Conservation (phyloP, 2,888 invertebrate genomes). For the Phymatocera aterrima region DNA sequence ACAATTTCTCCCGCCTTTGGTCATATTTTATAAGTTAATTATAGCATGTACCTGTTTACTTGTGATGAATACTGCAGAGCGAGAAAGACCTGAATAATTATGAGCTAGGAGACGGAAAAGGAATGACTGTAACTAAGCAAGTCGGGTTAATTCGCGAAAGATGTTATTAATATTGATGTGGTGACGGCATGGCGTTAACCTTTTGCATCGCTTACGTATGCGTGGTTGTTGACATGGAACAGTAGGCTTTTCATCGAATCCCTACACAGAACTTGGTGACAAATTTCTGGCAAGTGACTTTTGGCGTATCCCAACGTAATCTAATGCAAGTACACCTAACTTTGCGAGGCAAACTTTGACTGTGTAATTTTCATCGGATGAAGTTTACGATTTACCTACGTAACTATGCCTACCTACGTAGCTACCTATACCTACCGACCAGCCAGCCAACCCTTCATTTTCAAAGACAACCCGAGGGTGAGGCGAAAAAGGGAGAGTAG, state of each 20-base stretch:
- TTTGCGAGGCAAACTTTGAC: constrained; percentile 34
- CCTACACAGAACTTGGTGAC: constrained; percentile 15
- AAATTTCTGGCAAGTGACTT: constrained; percentile 25
- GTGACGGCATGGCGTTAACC: background rate
- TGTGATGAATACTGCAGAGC: too few relatives aligned
- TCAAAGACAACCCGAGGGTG: constrained; percentile 23
- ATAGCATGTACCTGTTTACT: background rate
- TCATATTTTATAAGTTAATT: background rate
- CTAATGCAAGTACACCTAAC: constrained; percentile 30
- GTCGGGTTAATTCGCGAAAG: background rate
- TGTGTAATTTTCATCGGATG: constrained; percentile 34
- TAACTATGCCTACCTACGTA: too few relatives aligned
- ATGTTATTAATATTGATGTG: background rate
- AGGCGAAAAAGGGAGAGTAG: constrained; percentile 17
- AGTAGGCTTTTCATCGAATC: constrained; percentile 9
- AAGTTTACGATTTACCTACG: constrained; percentile 38
- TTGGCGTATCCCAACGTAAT: constrained; percentile 16
- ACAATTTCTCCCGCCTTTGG: background rate
- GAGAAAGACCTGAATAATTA: too few relatives aligned
- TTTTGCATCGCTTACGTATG: background rate
- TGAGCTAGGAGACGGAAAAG: too few relatives aligned
- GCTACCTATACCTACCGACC: background rate
- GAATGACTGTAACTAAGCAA: background rate
- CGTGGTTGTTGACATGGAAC: background rate
- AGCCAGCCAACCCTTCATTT: constrained; percentile 1